phyloP scores from a whole-genome alignment of 2,113 vertebrate genomes.

The Eptesicus fuscus region DNA sequence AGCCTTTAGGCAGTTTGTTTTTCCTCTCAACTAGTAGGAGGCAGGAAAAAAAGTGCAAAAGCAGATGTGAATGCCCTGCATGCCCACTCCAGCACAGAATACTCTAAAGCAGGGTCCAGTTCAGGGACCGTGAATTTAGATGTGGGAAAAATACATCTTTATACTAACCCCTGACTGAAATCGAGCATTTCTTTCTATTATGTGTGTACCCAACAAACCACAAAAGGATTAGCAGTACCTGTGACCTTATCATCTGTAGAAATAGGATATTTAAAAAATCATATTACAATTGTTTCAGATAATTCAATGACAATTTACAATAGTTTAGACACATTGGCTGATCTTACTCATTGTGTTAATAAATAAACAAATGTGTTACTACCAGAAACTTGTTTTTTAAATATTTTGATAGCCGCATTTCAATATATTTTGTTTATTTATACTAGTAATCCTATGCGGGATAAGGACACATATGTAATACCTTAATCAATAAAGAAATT shows the following conservation, averaged over 20 bases:
- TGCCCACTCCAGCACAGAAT: neutral
- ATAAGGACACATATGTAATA: too few relatives aligned
- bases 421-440: constrained; percentile 47
- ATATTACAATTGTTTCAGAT: neutral
- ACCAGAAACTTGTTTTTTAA: constrained; percentile 28
- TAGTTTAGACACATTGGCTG: neutral
- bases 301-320: neutral
- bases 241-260: constrained; percentile 17
- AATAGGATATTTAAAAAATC: neutral
- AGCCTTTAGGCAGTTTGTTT: constrained; percentile 26
- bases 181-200: neutral
- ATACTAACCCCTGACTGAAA: neutral
- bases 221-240: neutral
- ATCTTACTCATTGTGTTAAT: constrained; percentile 23
- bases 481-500: too few relatives aligned
- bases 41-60: neutral
- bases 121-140: neutral
- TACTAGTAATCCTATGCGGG: neutral
- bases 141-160: neutral
- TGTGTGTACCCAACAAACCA: neutral
- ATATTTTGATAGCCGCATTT: constrained; percentile 39
- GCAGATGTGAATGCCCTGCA: neutral
- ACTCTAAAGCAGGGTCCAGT: neutral
- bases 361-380: neutral
- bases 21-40: neutral